phyloP scores from a whole-genome alignment of 2,888 invertebrate genomes.

The Cephalotes varians region DNA sequence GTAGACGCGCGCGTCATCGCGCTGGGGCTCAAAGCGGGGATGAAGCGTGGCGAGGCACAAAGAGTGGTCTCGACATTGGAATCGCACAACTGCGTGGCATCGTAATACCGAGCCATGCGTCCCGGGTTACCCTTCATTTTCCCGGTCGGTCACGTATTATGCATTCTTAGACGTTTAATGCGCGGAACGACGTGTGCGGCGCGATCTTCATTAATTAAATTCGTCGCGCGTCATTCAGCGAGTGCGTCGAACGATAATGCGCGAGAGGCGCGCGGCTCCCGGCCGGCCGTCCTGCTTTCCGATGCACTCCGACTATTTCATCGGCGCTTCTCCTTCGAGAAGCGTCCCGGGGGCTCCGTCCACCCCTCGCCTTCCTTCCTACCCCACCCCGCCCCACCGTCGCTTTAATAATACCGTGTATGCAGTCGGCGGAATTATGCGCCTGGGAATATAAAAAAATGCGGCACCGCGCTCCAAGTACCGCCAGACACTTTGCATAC shows the following conservation, averaged over 20 bases:
- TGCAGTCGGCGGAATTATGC: conserved; percentile 60
- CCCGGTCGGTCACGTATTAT: conserved; percentile 37
- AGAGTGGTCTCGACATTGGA: not conserved
- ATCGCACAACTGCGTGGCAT: conserved; percentile 25
- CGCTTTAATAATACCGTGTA: conserved; percentile 62
- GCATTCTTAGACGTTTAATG: conserved; percentile 34
- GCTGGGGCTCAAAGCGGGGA: not conserved
- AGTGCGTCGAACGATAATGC: conserved; percentile 43
- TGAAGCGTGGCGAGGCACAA: not conserved
- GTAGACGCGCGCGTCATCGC: not conserved
- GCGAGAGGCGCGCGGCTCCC: conserved; percentile 4
- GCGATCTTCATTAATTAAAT: conserved; percentile 49
- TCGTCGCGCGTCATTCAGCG: conserved; percentile 43
- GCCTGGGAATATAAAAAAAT: conserved; percentile 54
- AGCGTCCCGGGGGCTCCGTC: not conserved
- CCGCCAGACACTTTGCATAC: conserved; percentile 67
- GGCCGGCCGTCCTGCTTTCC: conserved; percentile 14
- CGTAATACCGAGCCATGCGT: not conserved
- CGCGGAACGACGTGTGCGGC: conserved; percentile 10
- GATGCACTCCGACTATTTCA: conserved; percentile 32
- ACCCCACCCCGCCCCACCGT: not conserved
- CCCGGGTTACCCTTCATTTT: not conserved
- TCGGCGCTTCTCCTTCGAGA: conserved; percentile 15
- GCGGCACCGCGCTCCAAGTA: conserved; percentile 46
- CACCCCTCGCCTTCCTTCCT: not conserved